Evolutionary conservation across 2,113 vertebrate genomes (phyloP).

Genomic region (Elgaria multicarinata): DNA sequence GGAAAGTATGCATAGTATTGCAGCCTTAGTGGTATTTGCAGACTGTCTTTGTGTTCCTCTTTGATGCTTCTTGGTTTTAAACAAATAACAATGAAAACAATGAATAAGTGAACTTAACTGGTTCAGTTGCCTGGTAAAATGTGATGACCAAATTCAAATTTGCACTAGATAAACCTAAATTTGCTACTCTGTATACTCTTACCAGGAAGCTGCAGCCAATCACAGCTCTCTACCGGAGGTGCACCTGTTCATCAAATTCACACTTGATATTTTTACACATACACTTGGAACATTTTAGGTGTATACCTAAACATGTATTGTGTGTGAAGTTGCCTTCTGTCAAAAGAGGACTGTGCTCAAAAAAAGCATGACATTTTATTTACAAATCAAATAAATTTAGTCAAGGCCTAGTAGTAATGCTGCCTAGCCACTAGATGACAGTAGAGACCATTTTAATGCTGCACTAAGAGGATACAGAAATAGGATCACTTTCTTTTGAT

Average conservation of each 20-base stretch:
- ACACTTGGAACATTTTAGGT: not conserved
- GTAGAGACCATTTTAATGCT: not conserved
- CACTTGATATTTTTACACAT: not conserved
- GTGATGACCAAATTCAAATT: not conserved
- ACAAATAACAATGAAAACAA: not conserved
- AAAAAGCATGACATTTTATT: not conserved
- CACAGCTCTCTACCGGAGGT: not conserved
- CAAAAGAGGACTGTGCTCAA: not conserved
- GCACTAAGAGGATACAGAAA: not conserved
- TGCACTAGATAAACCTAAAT: not conserved
- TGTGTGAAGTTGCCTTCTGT: not conserved
- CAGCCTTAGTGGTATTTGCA: not conserved
- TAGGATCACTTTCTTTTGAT: not conserved
- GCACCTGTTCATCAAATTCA: not conserved
- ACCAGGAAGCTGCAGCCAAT: no score
- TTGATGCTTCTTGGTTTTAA: not conserved
- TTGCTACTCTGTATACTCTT: not conserved
- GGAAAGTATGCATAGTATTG: no score
- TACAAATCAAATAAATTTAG: no score
- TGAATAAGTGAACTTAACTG: not conserved
- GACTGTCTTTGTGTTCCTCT: not conserved
- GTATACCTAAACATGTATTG: not conserved
- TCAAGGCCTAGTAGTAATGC: accelerated
- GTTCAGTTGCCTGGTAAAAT: not conserved
- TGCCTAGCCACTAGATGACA: constrained; percentile 56